These are phyloP conservation scores for Sminthurides aquaticus DNA, from an alignment of 2,888 invertebrate species.

Conservation along the genomic window DNA sequence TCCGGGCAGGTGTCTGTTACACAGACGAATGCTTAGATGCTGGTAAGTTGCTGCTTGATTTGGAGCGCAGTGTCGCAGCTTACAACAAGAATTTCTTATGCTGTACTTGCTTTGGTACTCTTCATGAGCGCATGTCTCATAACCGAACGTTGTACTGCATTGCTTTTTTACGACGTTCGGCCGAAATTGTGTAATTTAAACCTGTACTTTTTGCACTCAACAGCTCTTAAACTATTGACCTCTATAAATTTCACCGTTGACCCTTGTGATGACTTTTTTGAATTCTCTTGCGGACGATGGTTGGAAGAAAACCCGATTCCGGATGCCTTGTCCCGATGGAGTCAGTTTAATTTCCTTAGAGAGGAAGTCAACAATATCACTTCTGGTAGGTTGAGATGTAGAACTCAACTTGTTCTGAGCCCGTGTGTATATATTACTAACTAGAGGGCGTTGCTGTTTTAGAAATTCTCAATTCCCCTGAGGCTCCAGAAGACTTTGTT, in stretches of 20 bases:
- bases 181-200: too few species aligned
- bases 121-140: too few species aligned
- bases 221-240: conserved; percentile 29
- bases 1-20: conserved; percentile 18
- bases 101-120: too few species aligned
- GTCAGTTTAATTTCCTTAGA: conserved; percentile 29
- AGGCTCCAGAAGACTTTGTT: conserved; percentile 24
- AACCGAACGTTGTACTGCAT: too few species aligned
- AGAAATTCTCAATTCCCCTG: conserved; percentile 31
- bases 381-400: conserved; percentile 22
- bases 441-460: not conserved
- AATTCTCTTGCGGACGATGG: conserved; percentile 38
- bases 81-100: too few species aligned
- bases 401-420: not conserved
- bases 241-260: conserved; percentile 32
- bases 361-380: conserved; percentile 32
- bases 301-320: conserved; percentile 29
- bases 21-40: conserved; percentile 21
- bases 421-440: too few species aligned
- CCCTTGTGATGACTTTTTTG: conserved; percentile 39
- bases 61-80: too few species aligned
- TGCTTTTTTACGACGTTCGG: too few species aligned
- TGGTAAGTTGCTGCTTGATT: too few species aligned
- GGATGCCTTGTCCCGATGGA: conserved; percentile 25
- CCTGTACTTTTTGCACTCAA: not conserved